These are phyloP conservation scores for Pica pica DNA, from an alignment of 2,113 vertebrate species.

Conservation along the genomic window DNA sequence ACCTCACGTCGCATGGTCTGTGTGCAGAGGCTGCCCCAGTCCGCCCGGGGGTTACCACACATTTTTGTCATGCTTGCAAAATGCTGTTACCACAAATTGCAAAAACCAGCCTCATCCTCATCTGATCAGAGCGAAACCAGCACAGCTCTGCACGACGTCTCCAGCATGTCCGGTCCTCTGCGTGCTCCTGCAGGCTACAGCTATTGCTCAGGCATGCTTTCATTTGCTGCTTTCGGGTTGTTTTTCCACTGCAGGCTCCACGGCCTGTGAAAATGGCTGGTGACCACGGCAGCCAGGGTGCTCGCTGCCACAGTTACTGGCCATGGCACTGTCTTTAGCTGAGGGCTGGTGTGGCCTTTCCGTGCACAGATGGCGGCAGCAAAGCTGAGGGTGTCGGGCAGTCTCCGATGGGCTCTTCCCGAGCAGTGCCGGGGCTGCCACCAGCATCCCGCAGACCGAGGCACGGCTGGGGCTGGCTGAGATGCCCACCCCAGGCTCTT, in stretches of 20 bases:
- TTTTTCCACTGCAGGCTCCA: not conserved
- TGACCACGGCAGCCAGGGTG: not conserved
- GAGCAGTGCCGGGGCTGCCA: accelerated
- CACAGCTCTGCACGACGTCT: not conserved
- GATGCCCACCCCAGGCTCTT: not conserved
- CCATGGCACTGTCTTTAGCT: not conserved
- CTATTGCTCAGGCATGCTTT: not conserved
- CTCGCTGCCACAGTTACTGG: not conserved
- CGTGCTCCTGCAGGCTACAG: not conserved
- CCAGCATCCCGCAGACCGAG: not conserved
- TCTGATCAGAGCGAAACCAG: conserved; percentile 1
- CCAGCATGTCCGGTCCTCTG: not conserved
- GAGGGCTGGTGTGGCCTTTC: not conserved
- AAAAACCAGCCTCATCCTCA: conserved; percentile 8
- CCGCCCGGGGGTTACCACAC: conserved; percentile 16
- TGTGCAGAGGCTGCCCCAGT: not conserved
- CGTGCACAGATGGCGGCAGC: accelerated
- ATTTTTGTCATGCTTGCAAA: conserved; percentile 35
- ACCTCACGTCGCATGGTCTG: accelerated
- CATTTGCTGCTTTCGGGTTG: not conserved
- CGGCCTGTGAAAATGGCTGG: not conserved
- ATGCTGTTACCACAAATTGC: conserved; percentile 16
- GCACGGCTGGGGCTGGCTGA: accelerated
- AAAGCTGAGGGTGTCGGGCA: not conserved
- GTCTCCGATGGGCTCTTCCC: not conserved